Evolutionary conservation across 2,797 vertebrate genomes (phyloP), one percentile per base, ranked within the genome.

Genomic region (Semotilus atromaculatus): DNA sequence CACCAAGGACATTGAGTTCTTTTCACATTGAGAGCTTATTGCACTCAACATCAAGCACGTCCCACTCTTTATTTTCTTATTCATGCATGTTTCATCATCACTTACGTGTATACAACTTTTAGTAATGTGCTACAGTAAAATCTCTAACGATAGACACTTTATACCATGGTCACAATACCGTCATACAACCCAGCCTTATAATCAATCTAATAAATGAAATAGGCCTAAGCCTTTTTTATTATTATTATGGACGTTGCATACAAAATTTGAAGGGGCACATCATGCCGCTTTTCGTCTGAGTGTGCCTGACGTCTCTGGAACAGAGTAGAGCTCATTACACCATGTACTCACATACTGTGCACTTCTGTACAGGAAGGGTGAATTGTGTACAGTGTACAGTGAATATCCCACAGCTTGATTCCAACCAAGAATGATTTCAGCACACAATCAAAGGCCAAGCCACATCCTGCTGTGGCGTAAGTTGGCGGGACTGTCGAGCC

Each of bases 401-500:
- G 77, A 71, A 62, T 76, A 51, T 62, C 79, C 67, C 80, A 72
- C 51, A 68, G 67, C 66, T 82, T 45, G 48, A 76, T 62, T 62
- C 48, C 55, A n/a, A 73, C 26, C 5, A 38, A 70, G 19, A 60
- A 53, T 40, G 75, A 82, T 82, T 75, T 51, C 71, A 66, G 58
- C 71, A 82, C 45, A 74, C 81, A 75, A 82, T 74, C 58, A 75
- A 83, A 75, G 43, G 60, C 31, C 43, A 53, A 53, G 60, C 81
- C 60, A 75, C 81, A 83, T 75, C 58, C 81, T 83, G 71, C 71
- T 82, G 58, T 74, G 81, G 66, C 38, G 16, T 11, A 83, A 82
- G 71, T 66, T 62, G 23, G 40, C 10, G 5, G 10, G 43, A 53
- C 43, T 53, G 51, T 75, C 9, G 1, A 53, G 43, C 43, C 81